Evolutionary conservation across 2,797 vertebrate species (phyloP).

Genomic region (Sebastes hopkinsi): DNA sequence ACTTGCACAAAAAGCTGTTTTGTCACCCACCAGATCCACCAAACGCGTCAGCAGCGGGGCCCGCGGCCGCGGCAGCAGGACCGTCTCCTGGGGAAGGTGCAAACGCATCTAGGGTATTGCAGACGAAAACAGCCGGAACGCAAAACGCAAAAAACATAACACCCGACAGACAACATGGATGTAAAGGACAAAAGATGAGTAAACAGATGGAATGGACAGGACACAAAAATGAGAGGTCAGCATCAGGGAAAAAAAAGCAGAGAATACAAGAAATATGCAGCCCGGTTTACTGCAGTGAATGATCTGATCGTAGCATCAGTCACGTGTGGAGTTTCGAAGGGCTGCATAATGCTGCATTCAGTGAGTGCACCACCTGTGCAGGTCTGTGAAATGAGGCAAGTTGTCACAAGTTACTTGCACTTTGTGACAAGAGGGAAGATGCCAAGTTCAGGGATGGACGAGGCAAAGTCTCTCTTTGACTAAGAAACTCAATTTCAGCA

Average conservation of each 20-base stretch:
- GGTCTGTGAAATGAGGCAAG: conserved; percentile 58
- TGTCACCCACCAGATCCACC: conserved; percentile 98
- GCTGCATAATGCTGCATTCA: conserved; percentile 79
- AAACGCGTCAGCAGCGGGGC: conserved; percentile 96
- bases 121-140: conserved; percentile 69
- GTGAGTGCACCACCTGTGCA: conserved; percentile 57
- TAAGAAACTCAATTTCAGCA: conserved; percentile 1
- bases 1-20: conserved; percentile 41
- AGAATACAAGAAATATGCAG: conserved; percentile 81
- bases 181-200: conserved; percentile 61
- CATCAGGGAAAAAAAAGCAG: conserved; percentile 68
- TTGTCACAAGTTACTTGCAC: conserved; percentile 73
- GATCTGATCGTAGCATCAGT: conserved; percentile 32
- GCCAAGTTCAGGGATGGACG: conserved; percentile 54
- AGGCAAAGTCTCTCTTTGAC: conserved; percentile 55
- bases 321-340: conserved; percentile 29
- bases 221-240: conserved; percentile 75
- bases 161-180: conserved; percentile 65
- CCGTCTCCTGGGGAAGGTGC: conserved; percentile 97
- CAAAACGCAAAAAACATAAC: conserved; percentile 59
- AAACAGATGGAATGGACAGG: conserved; percentile 68
- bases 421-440: conserved; percentile 68
- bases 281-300: conserved; percentile 35
- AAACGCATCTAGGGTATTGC: conserved; percentile 94
- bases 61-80: conserved; percentile 89